A percentile compares a stretch with the other conserved stretches of the same genome.
phyloP scores from a whole-genome alignment of 2,888 invertebrate species.

The Darwinula stevensoni region DNA sequence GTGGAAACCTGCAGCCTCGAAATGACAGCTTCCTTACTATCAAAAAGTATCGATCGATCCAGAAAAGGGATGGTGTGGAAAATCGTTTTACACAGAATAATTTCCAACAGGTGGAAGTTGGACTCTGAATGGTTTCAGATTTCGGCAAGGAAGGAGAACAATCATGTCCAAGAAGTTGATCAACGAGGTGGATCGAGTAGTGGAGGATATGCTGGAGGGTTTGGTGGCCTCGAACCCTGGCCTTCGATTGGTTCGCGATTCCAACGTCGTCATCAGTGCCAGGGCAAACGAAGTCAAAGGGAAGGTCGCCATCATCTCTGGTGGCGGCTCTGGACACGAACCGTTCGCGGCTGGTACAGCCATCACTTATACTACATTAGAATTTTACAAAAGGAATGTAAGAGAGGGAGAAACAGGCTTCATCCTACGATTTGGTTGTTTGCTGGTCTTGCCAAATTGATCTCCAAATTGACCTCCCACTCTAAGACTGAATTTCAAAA shows the following conservation, averaged over 20 bases:
- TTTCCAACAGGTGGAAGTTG: background rate
- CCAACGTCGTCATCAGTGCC: slow-evolving; percentile 22
- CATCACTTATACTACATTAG: no score
- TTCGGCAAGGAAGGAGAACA: background rate
- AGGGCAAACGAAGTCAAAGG: slow-evolving; percentile 21
- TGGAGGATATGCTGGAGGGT: slow-evolving; percentile 26
- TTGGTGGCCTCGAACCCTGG: slow-evolving; percentile 22
- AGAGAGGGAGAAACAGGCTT: no score
- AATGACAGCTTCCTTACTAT: no score
- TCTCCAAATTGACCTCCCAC: no score
- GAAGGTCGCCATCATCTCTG: slow-evolving; percentile 28
- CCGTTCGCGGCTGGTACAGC: slow-evolving; percentile 24
- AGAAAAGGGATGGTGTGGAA: no score
- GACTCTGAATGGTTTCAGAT: background rate
- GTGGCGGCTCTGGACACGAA: slow-evolving; percentile 61
- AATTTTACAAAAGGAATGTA: no score
- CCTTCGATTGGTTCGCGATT: slow-evolving; percentile 22
- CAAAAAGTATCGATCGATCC: no score
- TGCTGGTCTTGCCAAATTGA: no score
- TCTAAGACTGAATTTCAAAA: no score
- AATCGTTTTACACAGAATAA: no score
- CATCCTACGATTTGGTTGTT: no score
- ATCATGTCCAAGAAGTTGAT: slow-evolving; percentile 19
- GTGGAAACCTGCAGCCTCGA: no score
- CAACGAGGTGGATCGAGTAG: slow-evolving; percentile 20